Conservation (phyloP, 1,140 invertebrate genomes). For the Orchesella cincta region DNA sequence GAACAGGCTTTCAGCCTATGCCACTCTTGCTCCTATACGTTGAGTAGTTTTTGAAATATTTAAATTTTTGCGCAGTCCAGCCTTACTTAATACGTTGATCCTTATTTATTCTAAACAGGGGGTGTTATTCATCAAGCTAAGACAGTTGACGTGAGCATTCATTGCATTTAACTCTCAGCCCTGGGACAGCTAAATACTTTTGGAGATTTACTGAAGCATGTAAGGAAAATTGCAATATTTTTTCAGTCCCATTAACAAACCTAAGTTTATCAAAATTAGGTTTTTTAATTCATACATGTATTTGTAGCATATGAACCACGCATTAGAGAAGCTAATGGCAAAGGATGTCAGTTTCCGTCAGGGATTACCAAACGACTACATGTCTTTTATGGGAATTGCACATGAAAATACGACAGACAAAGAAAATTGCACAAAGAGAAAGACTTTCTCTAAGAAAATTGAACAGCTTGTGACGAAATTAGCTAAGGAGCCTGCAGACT, state of each 20-base stretch:
- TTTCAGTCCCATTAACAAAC: background rate
- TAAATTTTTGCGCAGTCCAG: too few relatives aligned
- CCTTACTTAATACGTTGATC: too few relatives aligned
- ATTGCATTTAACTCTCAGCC: constrained; percentile 90
- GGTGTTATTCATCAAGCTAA: constrained; percentile 90
- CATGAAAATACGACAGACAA: constrained; percentile 58
- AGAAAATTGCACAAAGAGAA: constrained; percentile 57
- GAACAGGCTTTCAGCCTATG: too few relatives aligned
- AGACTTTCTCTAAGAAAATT: constrained; percentile 63
- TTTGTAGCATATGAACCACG: constrained; percentile 58
- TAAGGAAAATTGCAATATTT: constrained; percentile 51
- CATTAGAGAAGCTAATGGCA: constrained; percentile 71
- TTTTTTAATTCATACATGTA: background rate
- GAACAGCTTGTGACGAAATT: constrained; percentile 67
- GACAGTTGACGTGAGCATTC: constrained; percentile 76
- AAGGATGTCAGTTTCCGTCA: constrained; percentile 71
- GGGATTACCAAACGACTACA: constrained; percentile 78
- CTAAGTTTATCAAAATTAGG: too few relatives aligned
- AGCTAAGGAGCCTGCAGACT: constrained; percentile 69
- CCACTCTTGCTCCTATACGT: too few relatives aligned
- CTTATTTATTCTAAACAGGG: too few relatives aligned
- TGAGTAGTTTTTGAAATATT: too few relatives aligned
- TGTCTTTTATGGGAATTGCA: constrained; percentile 71
- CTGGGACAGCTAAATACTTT: constrained; percentile 87
- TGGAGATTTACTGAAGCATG: constrained; percentile 81